Evolutionary conservation across 2,113 vertebrate species (phyloP).

Genomic region (Eleginops maclovinus): DNA sequence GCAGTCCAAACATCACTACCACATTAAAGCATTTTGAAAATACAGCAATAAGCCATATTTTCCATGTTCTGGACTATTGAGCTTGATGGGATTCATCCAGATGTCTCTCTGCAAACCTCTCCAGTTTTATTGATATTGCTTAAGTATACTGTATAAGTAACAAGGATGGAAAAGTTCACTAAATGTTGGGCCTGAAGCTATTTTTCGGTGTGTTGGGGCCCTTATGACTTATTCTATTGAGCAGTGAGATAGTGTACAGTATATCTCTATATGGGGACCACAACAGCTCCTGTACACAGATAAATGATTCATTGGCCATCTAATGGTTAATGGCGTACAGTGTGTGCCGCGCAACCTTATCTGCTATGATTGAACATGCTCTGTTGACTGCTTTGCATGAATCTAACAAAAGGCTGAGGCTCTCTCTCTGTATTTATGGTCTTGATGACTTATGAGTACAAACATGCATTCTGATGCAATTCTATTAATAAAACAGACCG

Average conservation of each 20-base stretch:
- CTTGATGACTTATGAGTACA: slow-evolving; percentile 31
- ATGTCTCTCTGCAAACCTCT: slow-evolving; percentile 24
- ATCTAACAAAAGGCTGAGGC: slow-evolving; percentile 14
- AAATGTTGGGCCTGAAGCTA: background rate
- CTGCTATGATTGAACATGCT: slow-evolving; percentile 26
- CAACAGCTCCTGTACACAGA: slow-evolving; percentile 11
- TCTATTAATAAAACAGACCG: slow-evolving; percentile 34
- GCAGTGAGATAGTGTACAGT: slow-evolving; percentile 29
- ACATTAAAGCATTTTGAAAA: slow-evolving; percentile 34
- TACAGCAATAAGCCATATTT: slow-evolving; percentile 40
- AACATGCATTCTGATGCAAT: slow-evolving; percentile 35
- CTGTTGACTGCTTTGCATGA: slow-evolving; percentile 37
- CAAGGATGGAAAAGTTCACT: slow-evolving; percentile 16
- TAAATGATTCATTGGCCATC: slow-evolving; percentile 44
- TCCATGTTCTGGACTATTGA: slow-evolving; percentile 49
- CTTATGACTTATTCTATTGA: slow-evolving; percentile 32
- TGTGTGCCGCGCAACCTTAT: slow-evolving; percentile 43
- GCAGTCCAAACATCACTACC: slow-evolving; percentile 3
- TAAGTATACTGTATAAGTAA: slow-evolving; percentile 48
- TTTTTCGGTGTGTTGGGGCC: background rate
- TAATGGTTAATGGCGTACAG: slow-evolving; percentile 38
- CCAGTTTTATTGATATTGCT: slow-evolving; percentile 26
- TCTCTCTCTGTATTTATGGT: slow-evolving; percentile 4
- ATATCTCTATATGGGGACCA: slow-evolving; percentile 25
- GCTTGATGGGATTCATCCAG: slow-evolving; percentile 40